Base-by-base conservation (phyloP, 2,888 invertebrate species). In the Biston betularia region DNA sequence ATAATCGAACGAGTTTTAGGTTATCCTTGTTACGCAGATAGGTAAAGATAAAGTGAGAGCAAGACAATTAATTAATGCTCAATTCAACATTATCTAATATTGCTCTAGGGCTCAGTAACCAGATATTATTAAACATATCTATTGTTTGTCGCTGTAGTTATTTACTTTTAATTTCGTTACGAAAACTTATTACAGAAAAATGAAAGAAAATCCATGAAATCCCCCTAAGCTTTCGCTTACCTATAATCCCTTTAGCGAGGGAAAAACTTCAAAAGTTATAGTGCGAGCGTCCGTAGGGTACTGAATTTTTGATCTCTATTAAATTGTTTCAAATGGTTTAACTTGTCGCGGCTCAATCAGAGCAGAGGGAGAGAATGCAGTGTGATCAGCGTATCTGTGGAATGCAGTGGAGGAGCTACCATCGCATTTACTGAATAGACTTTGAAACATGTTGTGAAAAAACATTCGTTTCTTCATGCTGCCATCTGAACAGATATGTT, bases 321-420 rank as follows among this genome's bases (percentile, higher is more conserved):
- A 93, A 93, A 93, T 93, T 93, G 93, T 93, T 93, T 93, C 93
- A 93, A 93, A 93, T 93, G 88, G 93, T 93, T 93, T 93, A 93
- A 93, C 93, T 93, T 93, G 93, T 93, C 93, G 93, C 93, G 90
- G 90, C 91, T 92, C 93, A 93, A 93, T 93, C 93, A 93, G 91
- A 85, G 90, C 85, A 72, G 64, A 76, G 82, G 81, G 80, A 77
- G 73, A 64, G 65, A 71, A 48, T 48, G 58, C 48, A 35, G 11
- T 45, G 14, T 10, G 45, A 46, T 10, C 34, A 45, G 45, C 2
- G 10, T 42, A n/a, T n/a, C 11, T 33, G 12, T 44, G 0, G 12
- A 33, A 24, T 1, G 11, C 9, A 40, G 7, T 42, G 8, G 24
- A 7, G 12, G 42, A 44, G 54, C 42, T 9, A 8, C 42, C 5